These are phyloP conservation scores for Agrenia bidenticulata DNA, from an alignment of 2,888 invertebrate species.

Conservation along the genomic window DNA sequence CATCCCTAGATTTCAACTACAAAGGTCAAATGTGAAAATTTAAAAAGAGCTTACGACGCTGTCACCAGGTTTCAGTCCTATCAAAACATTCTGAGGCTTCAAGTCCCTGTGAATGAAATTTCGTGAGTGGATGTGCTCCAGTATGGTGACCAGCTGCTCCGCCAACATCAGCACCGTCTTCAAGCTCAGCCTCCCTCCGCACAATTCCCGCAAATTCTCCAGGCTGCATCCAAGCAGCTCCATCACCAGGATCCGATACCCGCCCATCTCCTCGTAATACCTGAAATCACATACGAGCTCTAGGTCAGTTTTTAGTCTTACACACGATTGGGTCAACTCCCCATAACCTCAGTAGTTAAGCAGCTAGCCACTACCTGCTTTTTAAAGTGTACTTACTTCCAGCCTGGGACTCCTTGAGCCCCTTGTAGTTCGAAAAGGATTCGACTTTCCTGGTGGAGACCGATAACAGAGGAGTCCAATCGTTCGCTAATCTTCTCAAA, in stretches of 20 bases:
- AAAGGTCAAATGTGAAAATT: no score
- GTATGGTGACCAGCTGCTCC: constrained; percentile 88
- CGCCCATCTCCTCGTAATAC: no score
- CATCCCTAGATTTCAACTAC: no score
- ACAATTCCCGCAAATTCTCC: constrained; percentile 98
- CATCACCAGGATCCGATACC: constrained; percentile 81
- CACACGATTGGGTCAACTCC: no score
- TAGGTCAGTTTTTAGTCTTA: no score
- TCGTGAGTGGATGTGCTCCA: constrained; percentile 97
- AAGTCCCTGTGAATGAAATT: constrained; percentile 99
- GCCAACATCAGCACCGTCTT: constrained; percentile 99
- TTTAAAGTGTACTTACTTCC: no score
- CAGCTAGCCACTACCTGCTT: no score
- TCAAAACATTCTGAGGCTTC: constrained; percentile 95
- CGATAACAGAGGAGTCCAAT: no score
- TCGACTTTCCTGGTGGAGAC: constrained; percentile 59
- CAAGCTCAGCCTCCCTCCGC: constrained; percentile 96
- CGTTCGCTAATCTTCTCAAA: constrained; percentile 92
- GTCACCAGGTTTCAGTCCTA: no score
- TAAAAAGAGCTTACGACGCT: no score
- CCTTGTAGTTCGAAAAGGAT: constrained; percentile 97
- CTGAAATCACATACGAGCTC: no score
- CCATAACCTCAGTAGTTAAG: no score
- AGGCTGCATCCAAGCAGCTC: constrained; percentile 95
- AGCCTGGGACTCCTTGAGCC: constrained; percentile 67